Evolutionary conservation across 2,797 vertebrate species (phyloP).

Genomic region (Benthosema pterotum): DNA sequence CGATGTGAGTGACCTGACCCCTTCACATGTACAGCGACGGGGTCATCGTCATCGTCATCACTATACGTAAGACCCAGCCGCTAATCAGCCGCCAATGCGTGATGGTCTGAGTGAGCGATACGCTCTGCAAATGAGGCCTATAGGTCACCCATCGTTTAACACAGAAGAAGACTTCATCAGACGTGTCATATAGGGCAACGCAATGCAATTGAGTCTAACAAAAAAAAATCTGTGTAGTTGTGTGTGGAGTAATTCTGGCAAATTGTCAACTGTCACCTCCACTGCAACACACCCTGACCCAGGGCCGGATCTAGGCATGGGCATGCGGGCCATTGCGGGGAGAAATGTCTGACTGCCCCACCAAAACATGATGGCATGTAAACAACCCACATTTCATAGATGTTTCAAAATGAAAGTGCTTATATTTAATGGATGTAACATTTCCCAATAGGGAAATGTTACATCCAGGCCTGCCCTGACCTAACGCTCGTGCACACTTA

Average conservation of each 20-base stretch:
- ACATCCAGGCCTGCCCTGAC: no score
- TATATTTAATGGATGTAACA: no score
- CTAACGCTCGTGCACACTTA: neutral
- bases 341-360: no score
- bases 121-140: conserved; percentile 13
- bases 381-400: conserved; percentile 1
- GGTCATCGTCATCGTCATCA: conserved; percentile 30
- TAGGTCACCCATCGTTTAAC: conserved; percentile 7
- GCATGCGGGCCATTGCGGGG: no score
- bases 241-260: conserved; percentile 29
- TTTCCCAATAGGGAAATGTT: no score
- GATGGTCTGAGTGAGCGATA: conserved; percentile 12
- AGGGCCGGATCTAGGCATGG: no score
- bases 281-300: neutral
- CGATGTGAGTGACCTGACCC: conserved; percentile 25
- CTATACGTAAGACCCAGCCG: conserved; percentile 10
- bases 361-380: no score
- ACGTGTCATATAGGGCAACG: conserved; percentile 6
- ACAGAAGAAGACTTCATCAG: conserved; percentile 18
- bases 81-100: conserved; percentile 14
- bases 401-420: no score
- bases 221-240: conserved; percentile 9
- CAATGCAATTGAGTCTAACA: neutral
- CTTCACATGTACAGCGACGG: conserved; percentile 20
- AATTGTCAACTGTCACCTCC: conserved; percentile 14